Evolutionary conservation across 2,888 invertebrate genomes (phyloP).

Genomic region (Papilio protenor): DNA sequence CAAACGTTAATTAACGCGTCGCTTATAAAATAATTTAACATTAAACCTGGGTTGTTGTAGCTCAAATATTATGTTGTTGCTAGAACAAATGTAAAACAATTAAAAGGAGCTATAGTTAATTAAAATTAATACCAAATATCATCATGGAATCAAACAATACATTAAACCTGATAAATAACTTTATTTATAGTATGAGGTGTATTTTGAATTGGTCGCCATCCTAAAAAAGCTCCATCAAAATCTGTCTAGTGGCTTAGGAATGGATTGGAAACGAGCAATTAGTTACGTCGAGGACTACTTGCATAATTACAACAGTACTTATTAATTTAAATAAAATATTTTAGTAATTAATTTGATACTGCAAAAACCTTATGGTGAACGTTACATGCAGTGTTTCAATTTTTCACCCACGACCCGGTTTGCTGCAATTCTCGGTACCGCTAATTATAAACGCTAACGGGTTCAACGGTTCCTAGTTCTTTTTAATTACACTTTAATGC

Average conservation of each 20-base stretch:
- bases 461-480: constrained; percentile 20
- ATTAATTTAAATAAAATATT: not conserved
- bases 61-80: not conserved
- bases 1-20: constrained; percentile 28
- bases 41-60: not conserved
- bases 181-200: too few relatives aligned
- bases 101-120: too few relatives aligned
- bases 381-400: constrained; percentile 25
- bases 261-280: too few relatives aligned
- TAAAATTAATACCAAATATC: too few relatives aligned
- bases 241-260: too few relatives aligned
- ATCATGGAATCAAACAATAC: too few relatives aligned
- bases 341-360: constrained; percentile 2
- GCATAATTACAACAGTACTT: too few relatives aligned
- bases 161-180: too few relatives aligned
- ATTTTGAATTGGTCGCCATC: too few relatives aligned
- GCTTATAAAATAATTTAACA: constrained; percentile 8
- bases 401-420: constrained; percentile 36
- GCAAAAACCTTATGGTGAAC: not conserved
- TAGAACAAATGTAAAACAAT: not conserved
- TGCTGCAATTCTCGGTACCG: constrained; percentile 20
- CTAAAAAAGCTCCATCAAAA: too few relatives aligned
- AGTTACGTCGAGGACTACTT: too few relatives aligned
- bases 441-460: constrained; percentile 35
- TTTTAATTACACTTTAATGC: constrained; percentile 29